Evolutionary conservation across 1,140 invertebrate species (phyloP).

Genomic region (Solenopsis invicta): DNA sequence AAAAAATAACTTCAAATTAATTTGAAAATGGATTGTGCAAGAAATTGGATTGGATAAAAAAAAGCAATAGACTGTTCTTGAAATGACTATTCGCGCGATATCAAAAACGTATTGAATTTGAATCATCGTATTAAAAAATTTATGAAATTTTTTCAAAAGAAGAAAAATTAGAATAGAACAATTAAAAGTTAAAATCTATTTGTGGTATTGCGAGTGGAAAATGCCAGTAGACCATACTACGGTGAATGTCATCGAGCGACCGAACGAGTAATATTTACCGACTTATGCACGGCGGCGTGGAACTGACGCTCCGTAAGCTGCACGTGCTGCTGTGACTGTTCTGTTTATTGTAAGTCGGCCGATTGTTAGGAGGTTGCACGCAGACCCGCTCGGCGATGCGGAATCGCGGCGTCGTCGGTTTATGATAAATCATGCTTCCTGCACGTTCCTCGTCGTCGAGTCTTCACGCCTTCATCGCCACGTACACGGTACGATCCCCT

Average conservation of each 20-base stretch:
- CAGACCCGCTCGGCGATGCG: slow-evolving; percentile 85
- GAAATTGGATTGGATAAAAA: background rate
- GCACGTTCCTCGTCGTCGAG: slow-evolving; percentile 38
- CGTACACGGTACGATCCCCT: background rate
- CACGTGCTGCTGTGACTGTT: slow-evolving; percentile 81
- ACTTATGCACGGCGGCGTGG: slow-evolving; percentile 82
- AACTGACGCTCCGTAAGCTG: slow-evolving; percentile 79
- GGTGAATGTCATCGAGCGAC: slow-evolving; percentile 10
- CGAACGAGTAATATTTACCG: slow-evolving; percentile 79
- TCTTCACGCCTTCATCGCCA: slow-evolving; percentile 38
- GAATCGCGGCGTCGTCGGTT: slow-evolving; percentile 85
- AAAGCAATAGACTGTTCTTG: background rate
- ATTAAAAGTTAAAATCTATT: slow-evolving; percentile 8
- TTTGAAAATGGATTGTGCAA: background rate
- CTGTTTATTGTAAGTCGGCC: slow-evolving; percentile 82
- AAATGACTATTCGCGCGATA: background rate
- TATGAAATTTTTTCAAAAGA: background rate
- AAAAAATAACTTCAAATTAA: background rate
- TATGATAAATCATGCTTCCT: slow-evolving; percentile 85
- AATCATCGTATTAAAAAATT: background rate
- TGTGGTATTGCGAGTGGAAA: background rate
- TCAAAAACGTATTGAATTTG: background rate
- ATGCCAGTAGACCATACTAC: background rate
- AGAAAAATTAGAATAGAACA: background rate
- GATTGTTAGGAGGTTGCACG: slow-evolving; percentile 82